phyloP scores from a whole-genome alignment of 2,888 invertebrate species.

The Yponomeuta sedellus region DNA sequence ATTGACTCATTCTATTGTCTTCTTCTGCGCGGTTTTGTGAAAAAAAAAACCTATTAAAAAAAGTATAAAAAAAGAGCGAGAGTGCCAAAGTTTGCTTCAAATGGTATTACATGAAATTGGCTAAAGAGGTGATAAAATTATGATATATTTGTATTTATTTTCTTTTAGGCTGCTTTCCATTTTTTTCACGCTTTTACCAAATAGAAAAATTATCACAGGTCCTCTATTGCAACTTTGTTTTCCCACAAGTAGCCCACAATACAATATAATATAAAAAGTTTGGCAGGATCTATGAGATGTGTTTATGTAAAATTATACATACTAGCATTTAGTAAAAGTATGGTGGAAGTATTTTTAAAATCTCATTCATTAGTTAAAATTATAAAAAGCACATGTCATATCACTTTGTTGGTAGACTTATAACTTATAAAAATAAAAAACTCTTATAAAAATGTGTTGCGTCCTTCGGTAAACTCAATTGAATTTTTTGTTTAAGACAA shows the following conservation, averaged over 20 bases:
- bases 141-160: conserved; percentile 20
- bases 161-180: conserved; percentile 18
- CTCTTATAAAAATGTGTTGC: background rate
- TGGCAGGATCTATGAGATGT: background rate
- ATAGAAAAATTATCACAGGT: conserved; percentile 38
- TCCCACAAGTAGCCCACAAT: conserved; percentile 44
- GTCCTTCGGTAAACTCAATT: background rate
- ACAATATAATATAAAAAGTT: background rate
- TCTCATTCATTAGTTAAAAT: conserved; percentile 2
- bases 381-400: conserved; percentile 2
- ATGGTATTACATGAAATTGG: conserved; percentile 8
- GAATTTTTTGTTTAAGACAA: background rate
- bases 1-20: conserved; percentile 23
- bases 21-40: conserved; percentile 32
- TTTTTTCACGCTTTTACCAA: conserved; percentile 60
- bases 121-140: background rate
- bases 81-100: conserved; percentile 58
- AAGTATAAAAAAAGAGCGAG: conserved; percentile 36
- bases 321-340: conserved; percentile 68
- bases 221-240: conserved; percentile 37
- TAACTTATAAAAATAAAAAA: background rate
- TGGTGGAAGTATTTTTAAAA: conserved; percentile 45
- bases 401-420: conserved; percentile 7
- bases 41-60: conserved; percentile 20
- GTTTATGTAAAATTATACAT: conserved; percentile 57